A percentile compares a stretch with the other conserved stretches of the same genome.
Evolutionary conservation across 37 sponge, comb jelly and placozoan genomes (phyloP).

Genomic region (Chondrosia reniformis): DNA sequence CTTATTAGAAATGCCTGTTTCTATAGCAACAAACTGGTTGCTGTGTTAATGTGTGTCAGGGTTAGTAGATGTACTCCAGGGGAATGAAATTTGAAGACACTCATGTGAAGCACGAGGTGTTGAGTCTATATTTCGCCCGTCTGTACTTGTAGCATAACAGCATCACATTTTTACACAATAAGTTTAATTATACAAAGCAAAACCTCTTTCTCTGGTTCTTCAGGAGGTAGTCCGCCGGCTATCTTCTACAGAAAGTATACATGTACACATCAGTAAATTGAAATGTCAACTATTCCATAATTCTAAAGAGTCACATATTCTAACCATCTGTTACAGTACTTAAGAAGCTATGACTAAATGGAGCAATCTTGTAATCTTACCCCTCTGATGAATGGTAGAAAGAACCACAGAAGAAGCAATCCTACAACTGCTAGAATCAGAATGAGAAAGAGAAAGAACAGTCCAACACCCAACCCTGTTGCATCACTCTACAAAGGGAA

Average conservation of each 20-base stretch:
- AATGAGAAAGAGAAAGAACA: background rate
- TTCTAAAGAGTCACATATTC: too few relatives aligned
- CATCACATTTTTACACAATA: too few relatives aligned
- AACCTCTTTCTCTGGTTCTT: background rate
- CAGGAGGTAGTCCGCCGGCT: background rate
- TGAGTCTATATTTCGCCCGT: too few relatives aligned
- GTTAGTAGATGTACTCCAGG: too few relatives aligned
- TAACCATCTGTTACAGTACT: too few relatives aligned
- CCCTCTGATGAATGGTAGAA: constrained; percentile 46
- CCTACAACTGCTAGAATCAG: background rate
- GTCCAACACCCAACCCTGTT: constrained; percentile 24
- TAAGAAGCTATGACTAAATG: background rate
- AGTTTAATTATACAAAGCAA: background rate
- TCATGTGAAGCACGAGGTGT: too few relatives aligned
- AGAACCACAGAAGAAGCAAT: constrained; percentile 44
- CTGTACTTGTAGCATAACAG: too few relatives aligned
- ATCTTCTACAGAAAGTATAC: constrained; percentile 8
- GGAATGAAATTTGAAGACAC: too few relatives aligned
- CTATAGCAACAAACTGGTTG: too few relatives aligned
- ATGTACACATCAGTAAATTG: background rate
- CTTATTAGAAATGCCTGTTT: too few relatives aligned
- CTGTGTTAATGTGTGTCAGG: too few relatives aligned
- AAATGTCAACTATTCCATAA: background rate
- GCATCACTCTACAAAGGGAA: too few relatives aligned
- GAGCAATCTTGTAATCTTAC: constrained; percentile 1